Percentiles rank a stretch among this genome's conserved stretches.
Evolutionary conservation across 1,140 invertebrate genomes (phyloP).

Genomic region (Hypsibius dujardini): DNA sequence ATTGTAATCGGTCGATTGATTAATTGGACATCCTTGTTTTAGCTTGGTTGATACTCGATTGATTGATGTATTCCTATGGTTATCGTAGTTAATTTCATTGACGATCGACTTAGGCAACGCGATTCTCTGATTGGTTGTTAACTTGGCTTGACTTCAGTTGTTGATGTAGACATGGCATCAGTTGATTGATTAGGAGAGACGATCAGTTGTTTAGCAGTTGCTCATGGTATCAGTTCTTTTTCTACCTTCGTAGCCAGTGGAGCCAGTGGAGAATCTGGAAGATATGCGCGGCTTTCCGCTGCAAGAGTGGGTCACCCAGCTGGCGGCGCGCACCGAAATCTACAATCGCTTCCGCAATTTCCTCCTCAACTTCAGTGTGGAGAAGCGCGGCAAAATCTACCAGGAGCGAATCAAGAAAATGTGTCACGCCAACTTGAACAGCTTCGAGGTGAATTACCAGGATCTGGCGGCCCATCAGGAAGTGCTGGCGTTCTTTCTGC

Average conservation of each 20-base stretch:
- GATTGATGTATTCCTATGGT: too few relatives aligned
- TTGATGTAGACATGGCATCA: too few relatives aligned
- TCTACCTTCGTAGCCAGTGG: conserved; percentile 47
- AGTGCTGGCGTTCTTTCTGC: conserved; percentile 83
- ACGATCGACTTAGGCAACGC: conserved; percentile 38
- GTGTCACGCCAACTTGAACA: conserved; percentile 70
- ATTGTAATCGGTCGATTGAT: too few relatives aligned
- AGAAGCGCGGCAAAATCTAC: conserved; percentile 53
- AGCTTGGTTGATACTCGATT: too few relatives aligned
- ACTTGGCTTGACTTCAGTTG: too few relatives aligned
- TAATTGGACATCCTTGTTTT: too few relatives aligned
- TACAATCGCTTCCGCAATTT: conserved; percentile 91
- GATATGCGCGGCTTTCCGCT: conserved; percentile 57
- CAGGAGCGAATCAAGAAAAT: conserved; percentile 79
- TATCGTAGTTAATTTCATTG: too few relatives aligned
- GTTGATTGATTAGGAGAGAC: too few relatives aligned
- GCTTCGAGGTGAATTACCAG: conserved; percentile 83
- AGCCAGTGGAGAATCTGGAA: conserved; percentile 93
- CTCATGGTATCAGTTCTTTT: too few relatives aligned
- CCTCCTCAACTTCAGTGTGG: conserved; percentile 67
- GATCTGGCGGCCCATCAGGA: conserved; percentile 71
- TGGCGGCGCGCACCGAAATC: conserved; percentile 87
- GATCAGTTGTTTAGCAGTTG: too few relatives aligned
- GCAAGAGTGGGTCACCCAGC: conserved; percentile 86
- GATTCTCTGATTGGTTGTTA: too few relatives aligned